Conservation (phyloP, 2,113 vertebrate species). For the Gobius niger region DNA sequence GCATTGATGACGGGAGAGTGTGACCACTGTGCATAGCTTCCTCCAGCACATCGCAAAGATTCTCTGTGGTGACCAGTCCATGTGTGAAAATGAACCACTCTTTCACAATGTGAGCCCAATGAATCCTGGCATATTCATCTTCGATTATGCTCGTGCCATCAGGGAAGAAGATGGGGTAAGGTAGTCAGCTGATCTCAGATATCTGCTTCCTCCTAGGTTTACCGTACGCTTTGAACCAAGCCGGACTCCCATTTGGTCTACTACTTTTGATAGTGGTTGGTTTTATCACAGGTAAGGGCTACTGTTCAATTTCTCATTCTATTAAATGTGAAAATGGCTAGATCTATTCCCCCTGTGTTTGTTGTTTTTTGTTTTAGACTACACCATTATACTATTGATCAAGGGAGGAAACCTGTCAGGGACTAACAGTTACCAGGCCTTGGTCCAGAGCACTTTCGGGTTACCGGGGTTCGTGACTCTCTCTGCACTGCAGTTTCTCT, state of each 20-base stretch:
- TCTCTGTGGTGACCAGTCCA: too few species aligned
- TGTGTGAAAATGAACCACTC: too few species aligned
- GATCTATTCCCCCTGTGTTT: not conserved
- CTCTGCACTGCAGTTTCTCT: constrained; percentile 90
- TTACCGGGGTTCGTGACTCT: constrained; percentile 86
- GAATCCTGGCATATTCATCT: too few species aligned
- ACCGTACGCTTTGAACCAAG: constrained; percentile 91
- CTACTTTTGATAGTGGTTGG: constrained; percentile 85
- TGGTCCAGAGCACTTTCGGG: constrained; percentile 89
- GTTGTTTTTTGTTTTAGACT: constrained; percentile 78
- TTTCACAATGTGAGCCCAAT: too few species aligned
- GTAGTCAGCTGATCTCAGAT: too few species aligned
- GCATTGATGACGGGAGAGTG: too few species aligned
- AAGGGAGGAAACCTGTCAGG: constrained; percentile 88
- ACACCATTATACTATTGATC: constrained; percentile 91
- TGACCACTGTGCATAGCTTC: too few species aligned
- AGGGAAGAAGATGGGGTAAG: too few species aligned
- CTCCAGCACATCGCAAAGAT: too few species aligned
- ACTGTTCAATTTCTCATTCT: not conserved
- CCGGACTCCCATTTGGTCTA: constrained; percentile 90
- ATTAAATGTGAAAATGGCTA: not conserved
- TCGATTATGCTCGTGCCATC: too few species aligned
- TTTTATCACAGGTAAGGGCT: constrained; percentile 83
- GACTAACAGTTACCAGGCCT: constrained; percentile 88
- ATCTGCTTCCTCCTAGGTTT: constrained; percentile 76